Percentiles rank a stretch among this genome's conserved stretches.
phyloP scores from a whole-genome alignment of 2,113 vertebrate genomes.

The Coracopsis vasa region DNA sequence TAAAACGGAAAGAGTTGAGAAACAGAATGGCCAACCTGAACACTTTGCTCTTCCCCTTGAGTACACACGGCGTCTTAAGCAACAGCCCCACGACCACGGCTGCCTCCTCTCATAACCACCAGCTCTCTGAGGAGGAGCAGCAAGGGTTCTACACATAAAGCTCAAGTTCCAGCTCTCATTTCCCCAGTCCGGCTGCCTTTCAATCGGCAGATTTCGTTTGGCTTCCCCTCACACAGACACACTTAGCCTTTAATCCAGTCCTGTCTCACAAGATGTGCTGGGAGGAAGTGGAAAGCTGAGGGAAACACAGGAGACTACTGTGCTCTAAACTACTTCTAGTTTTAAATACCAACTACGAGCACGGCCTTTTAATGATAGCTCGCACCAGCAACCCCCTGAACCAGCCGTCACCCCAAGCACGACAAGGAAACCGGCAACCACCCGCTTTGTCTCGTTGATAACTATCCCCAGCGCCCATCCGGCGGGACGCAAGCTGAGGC shows the following conservation, averaged over 20 bases:
- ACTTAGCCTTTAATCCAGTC: not conserved
- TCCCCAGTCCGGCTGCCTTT: accelerated
- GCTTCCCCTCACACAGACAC: not conserved
- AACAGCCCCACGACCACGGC: accelerated
- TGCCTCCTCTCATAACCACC: not conserved
- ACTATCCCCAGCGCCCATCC: no score
- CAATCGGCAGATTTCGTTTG: not conserved
- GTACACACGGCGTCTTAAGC: accelerated
- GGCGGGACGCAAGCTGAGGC: no score
- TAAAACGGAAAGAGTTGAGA: not conserved
- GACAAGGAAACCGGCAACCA: not conserved
- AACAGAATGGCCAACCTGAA: not conserved
- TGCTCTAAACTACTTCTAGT: not conserved
- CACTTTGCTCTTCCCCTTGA: not conserved
- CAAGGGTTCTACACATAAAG: not conserved
- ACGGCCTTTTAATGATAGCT: not conserved
- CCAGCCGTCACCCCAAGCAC: not conserved
- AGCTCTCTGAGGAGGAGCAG: not conserved
- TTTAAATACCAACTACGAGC: not conserved
- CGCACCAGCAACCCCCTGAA: not conserved
- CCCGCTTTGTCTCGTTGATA: not conserved
- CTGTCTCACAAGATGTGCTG: not conserved
- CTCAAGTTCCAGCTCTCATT: not conserved
- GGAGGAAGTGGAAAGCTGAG: not conserved
- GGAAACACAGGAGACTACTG: not conserved